Conservation (phyloP, 2,797 vertebrate genomes). For the Chloroceryle inda region DNA sequence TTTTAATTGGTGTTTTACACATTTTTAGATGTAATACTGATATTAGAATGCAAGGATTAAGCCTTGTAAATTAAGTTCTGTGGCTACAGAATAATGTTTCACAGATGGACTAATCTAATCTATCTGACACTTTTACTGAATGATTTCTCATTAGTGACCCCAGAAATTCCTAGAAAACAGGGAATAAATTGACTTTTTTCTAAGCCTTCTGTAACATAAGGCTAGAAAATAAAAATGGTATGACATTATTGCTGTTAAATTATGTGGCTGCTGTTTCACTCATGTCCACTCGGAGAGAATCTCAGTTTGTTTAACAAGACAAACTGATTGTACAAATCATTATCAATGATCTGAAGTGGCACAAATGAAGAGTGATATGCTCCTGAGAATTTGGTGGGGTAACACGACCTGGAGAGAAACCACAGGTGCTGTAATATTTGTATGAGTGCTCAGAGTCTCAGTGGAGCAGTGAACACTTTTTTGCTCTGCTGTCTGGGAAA, state of each 20-base stretch:
- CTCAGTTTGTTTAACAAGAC: neutral
- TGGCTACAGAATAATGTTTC: neutral
- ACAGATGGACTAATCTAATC: neutral
- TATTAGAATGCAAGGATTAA: neutral
- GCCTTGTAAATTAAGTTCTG: neutral
- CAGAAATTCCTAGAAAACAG: neutral
- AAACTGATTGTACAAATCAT: neutral
- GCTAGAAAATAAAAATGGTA: neutral
- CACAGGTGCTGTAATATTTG: neutral
- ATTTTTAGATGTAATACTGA: neutral
- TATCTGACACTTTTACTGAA: neutral
- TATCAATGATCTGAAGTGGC: neutral
- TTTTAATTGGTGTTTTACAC: neutral
- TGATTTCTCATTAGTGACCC: neutral
- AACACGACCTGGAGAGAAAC: neutral
- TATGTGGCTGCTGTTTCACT: neutral
- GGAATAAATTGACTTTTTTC: neutral
- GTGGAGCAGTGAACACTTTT: neutral
- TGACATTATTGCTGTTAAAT: neutral
- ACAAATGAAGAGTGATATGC: neutral
- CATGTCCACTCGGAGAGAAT: neutral
- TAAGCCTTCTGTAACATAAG: neutral
- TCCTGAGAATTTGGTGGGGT: neutral
- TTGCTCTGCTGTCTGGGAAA: neutral
- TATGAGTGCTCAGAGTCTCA: accelerated